These are phyloP conservation scores for Allolobophora icterica DNA, from an alignment of 2,888 invertebrate species.

Conservation along the genomic window DNA sequence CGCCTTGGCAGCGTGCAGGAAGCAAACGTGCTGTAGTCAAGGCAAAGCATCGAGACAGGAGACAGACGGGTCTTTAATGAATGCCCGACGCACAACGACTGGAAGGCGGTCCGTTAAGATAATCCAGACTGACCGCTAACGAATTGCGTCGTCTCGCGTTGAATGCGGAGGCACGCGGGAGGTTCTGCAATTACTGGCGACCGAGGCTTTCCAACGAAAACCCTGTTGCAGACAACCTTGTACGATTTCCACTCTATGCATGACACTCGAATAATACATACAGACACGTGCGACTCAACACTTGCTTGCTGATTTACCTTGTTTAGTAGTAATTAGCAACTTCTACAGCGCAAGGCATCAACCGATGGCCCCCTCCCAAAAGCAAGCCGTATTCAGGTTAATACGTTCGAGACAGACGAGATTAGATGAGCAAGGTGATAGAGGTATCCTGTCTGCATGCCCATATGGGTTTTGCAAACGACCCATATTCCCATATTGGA, in stretches of 20 bases:
- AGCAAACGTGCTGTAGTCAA: background rate
- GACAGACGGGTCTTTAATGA: background rate
- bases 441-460: too few species aligned
- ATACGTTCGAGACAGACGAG: too few species aligned
- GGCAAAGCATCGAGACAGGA: background rate
- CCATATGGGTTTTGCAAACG: too few species aligned
- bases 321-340: too few species aligned
- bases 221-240: background rate
- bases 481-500: too few species aligned
- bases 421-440: too few species aligned
- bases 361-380: too few species aligned
- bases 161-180: background rate
- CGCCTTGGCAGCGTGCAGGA: background rate
- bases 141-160: background rate
- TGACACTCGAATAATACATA: background rate
- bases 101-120: background rate
- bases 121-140: background rate
- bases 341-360: too few species aligned
- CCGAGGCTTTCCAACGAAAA: background rate
- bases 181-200: background rate
- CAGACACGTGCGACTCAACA: background rate
- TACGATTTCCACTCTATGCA: background rate
- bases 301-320: background rate
- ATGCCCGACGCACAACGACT: background rate
- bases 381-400: too few species aligned